phyloP scores from a whole-genome alignment of 2,888 invertebrate species.

The Diachrysia chrysitis region DNA sequence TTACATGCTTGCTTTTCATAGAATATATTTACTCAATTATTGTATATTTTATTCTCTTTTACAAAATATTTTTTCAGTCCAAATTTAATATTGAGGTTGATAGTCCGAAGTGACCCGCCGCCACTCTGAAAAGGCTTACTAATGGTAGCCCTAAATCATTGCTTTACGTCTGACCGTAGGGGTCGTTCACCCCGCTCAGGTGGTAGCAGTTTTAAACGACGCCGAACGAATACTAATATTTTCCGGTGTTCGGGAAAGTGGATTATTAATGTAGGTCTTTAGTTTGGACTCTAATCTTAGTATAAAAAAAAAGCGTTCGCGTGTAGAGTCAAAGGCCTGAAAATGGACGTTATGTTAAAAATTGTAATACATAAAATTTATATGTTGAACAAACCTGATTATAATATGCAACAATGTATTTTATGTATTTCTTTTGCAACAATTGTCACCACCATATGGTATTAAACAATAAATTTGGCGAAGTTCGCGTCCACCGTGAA shows the following conservation, averaged over 20 bases:
- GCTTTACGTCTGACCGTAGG: conserved; percentile 20
- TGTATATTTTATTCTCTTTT: background rate
- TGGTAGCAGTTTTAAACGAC: conserved; percentile 26
- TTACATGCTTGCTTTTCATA: too few relatives aligned
- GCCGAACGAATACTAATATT: conserved; percentile 42
- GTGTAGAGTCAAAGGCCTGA: conserved; percentile 12
- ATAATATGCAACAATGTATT: background rate
- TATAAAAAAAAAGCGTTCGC: conserved; percentile 18
- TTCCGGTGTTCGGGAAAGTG: conserved; percentile 10
- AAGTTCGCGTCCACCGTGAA: conserved; percentile 50
- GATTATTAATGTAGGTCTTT: conserved; percentile 13
- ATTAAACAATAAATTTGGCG: conserved; percentile 57
- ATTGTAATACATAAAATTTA: background rate
- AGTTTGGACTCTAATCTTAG: conserved; percentile 39
- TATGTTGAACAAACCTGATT: background rate
- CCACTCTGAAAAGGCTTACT: background rate
- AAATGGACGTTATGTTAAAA: background rate
- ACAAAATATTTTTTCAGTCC: background rate
- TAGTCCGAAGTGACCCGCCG: background rate
- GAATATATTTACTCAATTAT: too few relatives aligned
- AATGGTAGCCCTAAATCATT: conserved; percentile 14
- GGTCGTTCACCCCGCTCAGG: conserved; percentile 53
- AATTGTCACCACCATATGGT: conserved; percentile 48
- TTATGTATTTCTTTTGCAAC: background rate
- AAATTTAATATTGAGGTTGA: background rate